Base-by-base conservation (phyloP, 2,797 vertebrate species). In the Gila robusta region DNA sequence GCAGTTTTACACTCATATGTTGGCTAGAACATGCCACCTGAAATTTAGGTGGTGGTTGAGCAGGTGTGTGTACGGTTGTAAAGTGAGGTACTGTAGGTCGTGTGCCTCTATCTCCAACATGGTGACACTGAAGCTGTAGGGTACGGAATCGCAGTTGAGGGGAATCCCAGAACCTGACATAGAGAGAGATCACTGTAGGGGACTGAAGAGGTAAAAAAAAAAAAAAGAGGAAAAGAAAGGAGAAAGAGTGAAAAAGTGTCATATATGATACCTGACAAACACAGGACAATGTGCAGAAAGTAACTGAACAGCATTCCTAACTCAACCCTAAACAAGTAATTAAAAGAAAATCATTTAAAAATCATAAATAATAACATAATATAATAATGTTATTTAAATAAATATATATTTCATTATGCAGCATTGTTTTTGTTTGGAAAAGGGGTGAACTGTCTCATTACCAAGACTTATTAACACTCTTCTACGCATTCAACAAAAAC, bases 1-100 rank as follows among this genome's bases (percentile, higher is more conserved):
- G 94, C 19, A 96, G 90, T 64, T 89, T 90, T 74, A 96, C 89
- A 2, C 59, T 92, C 94, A 96, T 95, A 5, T 94, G 89, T 28
- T 93, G 87, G 52, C 90, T 49, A 41, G 90, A 93, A 87, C 96
- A 96, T 70, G 88, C 67, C 54, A 95, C 89, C 70, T 91, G 54
- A 21, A 85, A 85, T 44, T 86, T 39, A 5, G 41, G 44, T 41
- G 41, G 14, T 49, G 28, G n/a, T 16, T 23, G 49, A 67, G 83
- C 0, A 2, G 76, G 4, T 21, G 23, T 47, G 47, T 19, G 66
- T 56, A 28, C 11, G 1, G 16, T 41, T 37, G 44, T 54, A 39
- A 41, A 23, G 1, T 21, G 26, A 56, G 47, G 52, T 1, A 44
- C 12, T 39, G 21, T 8, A n/a, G 21, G 6, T 35, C n/a, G 14